Conservation (phyloP, 2,888 invertebrate genomes). For the Dione vanillae region DNA sequence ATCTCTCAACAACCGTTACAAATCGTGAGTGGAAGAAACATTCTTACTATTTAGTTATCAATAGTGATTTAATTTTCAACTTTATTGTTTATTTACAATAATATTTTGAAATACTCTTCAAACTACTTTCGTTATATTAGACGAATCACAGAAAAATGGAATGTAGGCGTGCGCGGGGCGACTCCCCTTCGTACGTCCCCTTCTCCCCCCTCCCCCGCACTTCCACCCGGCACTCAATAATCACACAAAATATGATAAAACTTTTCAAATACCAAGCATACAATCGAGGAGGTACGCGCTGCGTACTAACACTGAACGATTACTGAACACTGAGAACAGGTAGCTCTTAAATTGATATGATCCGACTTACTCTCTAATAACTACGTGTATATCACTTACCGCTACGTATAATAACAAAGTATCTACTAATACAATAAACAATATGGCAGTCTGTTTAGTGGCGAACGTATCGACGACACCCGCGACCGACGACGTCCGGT, state of each 20-base stretch:
- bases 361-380: constrained; percentile 31
- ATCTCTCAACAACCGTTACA: constrained; percentile 41
- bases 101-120: background rate
- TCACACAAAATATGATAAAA: constrained; percentile 13
- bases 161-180: constrained; percentile 15
- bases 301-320: background rate
- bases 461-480: constrained; percentile 17
- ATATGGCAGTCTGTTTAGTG: constrained; percentile 48
- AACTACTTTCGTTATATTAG: constrained; percentile 14
- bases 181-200: too few relatives aligned
- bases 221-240: background rate
- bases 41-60: constrained; percentile 14
- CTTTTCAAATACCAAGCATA: constrained; percentile 22
- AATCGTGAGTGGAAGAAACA: constrained; percentile 28
- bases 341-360: constrained; percentile 35
- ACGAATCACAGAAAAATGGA: constrained; percentile 41
- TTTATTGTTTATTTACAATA: constrained; percentile 7
- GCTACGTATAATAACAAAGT: constrained; percentile 36
- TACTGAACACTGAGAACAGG: constrained; percentile 30
- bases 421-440: constrained; percentile 42
- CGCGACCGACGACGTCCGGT: too few relatives aligned
- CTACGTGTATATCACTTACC: constrained; percentile 40
- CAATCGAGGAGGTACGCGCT: constrained; percentile 9
- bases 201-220: background rate
- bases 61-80: constrained; percentile 12